Evolutionary conservation across 2,797 vertebrate species (phyloP).

Genomic region (Semaprochilodus insignis): DNA sequence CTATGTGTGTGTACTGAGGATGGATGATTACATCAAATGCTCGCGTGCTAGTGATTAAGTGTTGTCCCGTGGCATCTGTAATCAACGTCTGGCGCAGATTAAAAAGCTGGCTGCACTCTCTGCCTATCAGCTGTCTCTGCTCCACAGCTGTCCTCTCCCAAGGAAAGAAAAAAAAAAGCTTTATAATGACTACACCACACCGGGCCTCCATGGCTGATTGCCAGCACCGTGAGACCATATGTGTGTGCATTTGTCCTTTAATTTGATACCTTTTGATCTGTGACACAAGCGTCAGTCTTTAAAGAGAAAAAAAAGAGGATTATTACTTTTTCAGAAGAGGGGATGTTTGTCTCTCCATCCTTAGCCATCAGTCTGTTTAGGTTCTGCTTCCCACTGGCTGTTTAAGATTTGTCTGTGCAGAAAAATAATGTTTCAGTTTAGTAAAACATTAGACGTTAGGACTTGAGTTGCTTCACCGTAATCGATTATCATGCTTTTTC

Average conservation of each 20-base stretch:
- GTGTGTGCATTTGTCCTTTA: conserved; percentile 63
- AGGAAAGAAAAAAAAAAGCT: conserved; percentile 67
- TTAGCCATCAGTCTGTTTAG: conserved; percentile 34
- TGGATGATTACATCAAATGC: conserved; percentile 77
- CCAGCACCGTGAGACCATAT: conserved; percentile 70
- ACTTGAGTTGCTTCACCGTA: conserved; percentile 4
- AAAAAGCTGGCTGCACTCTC: conserved; percentile 77
- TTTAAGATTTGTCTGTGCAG: background rate
- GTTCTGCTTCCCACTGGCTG: too few relatives aligned
- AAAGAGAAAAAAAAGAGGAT: conserved; percentile 64
- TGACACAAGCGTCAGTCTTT: conserved; percentile 69
- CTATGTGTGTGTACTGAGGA: conserved; percentile 70
- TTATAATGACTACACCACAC: conserved; percentile 77
- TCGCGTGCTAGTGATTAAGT: conserved; percentile 80
- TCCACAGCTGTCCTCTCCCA: conserved; percentile 81
- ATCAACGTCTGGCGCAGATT: conserved; percentile 83
- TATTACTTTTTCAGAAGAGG: conserved; percentile 62
- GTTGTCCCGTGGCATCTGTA: conserved; percentile 82
- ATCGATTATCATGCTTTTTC: conserved; percentile 29
- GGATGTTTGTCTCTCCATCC: conserved; percentile 54
- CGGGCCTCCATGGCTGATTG: conserved; percentile 72
- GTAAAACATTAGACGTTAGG: conserved; percentile 27
- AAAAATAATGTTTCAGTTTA: conserved; percentile 16
- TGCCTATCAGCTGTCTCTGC: conserved; percentile 84
- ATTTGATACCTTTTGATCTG: conserved; percentile 81